These are phyloP conservation scores for Eristalis tenax DNA, from an alignment of 2,888 invertebrate species.

Conservation along the genomic window DNA sequence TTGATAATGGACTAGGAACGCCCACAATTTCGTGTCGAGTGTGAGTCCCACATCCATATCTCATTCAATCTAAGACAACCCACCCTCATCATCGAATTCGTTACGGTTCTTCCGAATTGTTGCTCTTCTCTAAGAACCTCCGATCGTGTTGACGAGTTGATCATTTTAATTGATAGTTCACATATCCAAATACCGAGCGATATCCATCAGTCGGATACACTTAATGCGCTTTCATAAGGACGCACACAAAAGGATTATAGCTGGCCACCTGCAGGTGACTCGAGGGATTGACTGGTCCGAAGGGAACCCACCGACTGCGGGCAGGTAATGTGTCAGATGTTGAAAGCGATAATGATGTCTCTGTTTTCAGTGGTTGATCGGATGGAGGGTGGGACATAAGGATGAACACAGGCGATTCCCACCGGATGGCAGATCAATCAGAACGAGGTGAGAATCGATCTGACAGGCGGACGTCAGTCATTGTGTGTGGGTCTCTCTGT, in stretches of 20 bases:
- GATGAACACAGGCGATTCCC: constrained; percentile 1
- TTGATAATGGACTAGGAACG: not conserved
- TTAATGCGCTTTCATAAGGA: constrained; percentile 40
- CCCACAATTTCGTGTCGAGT: not conserved
- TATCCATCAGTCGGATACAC: constrained; percentile 35
- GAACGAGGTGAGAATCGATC: constrained; percentile 19
- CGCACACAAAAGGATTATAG: constrained; percentile 59
- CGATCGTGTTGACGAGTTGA: not conserved
- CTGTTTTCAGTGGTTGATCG: constrained; percentile 33
- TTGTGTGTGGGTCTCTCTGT: not conserved
- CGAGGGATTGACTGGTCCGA: not conserved
- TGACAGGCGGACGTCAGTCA: constrained; percentile 2
- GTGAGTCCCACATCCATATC: no score
- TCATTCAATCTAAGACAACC: no score
- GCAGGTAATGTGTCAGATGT: constrained; percentile 49
- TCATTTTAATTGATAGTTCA: constrained; percentile 42
- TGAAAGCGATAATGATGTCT: constrained; percentile 59
- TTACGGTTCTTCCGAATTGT: constrained; percentile 1
- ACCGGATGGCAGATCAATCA: constrained; percentile 56
- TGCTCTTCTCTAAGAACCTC: not conserved
- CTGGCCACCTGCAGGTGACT: constrained; percentile 53
- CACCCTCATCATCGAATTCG: not conserved
- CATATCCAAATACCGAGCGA: constrained; percentile 30
- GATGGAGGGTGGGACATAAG: not conserved
- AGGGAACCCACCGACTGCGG: constrained; percentile 6